These are phyloP conservation scores for Caenorhabditis sp. DNA, from an alignment of 2,888 invertebrate species.

Conservation along the genomic window DNA sequence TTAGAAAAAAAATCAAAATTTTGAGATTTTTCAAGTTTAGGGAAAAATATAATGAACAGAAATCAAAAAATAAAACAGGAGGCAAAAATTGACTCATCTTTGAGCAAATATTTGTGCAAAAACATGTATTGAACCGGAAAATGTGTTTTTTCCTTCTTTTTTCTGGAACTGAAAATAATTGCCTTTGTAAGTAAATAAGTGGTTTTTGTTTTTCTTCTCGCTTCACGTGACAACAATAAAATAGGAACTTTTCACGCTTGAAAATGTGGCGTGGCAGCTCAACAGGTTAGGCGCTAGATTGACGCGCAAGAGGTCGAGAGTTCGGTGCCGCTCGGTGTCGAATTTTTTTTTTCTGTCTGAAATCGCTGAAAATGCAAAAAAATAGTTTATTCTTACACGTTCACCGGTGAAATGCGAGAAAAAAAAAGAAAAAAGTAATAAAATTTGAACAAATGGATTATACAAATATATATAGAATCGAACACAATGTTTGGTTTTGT, in stretches of 20 bases:
- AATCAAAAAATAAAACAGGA: not conserved
- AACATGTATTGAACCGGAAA: not conserved
- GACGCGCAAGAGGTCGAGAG: too few species aligned
- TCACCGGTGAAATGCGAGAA: too few species aligned
- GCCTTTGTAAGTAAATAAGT: not conserved
- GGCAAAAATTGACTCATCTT: not conserved
- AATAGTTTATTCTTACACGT: too few species aligned
- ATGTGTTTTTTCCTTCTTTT: too few species aligned
- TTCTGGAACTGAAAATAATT: too few species aligned
- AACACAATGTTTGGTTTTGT: constrained; percentile 9
- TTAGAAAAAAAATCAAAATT: not conserved
- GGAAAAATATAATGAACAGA: not conserved
- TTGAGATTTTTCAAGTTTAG: not conserved
- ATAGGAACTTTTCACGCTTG: not conserved
- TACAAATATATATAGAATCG: too few species aligned
- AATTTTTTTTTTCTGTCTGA: too few species aligned
- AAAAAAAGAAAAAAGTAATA: not conserved
- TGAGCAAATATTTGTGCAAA: not conserved
- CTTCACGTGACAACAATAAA: constrained; percentile 47
- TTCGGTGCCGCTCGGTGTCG: too few species aligned
- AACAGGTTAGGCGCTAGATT: too few species aligned
- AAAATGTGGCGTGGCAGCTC: too few species aligned
- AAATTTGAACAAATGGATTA: not conserved
- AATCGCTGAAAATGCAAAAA: too few species aligned
- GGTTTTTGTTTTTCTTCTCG: constrained; percentile 47